A percentile compares a stretch with the other conserved stretches of the same genome.
phyloP scores from a whole-genome alignment of 2,797 vertebrate genomes.

The Heliangelus exortis region DNA sequence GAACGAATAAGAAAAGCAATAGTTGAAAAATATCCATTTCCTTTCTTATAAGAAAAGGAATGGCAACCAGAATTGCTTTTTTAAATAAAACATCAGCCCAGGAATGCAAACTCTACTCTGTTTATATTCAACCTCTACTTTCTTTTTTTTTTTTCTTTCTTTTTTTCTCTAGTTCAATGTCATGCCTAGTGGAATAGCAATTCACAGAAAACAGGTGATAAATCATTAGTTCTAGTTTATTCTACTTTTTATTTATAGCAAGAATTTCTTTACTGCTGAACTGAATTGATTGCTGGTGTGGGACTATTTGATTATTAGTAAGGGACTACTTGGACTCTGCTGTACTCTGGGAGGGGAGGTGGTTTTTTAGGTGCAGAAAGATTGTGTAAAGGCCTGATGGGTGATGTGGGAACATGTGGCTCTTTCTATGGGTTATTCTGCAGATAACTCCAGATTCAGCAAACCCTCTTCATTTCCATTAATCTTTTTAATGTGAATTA shows the following conservation, averaged over 20 bases:
- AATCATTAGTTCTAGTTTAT: conserved; percentile 50
- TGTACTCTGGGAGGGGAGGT: not conserved
- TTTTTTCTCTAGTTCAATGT: not conserved
- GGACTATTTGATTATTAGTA: conserved; percentile 29
- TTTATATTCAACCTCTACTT: too few species aligned
- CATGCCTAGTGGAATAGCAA: not conserved
- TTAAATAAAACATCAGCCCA: conserved; percentile 69
- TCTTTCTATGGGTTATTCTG: not conserved
- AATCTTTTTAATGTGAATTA: not conserved
- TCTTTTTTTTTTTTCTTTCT: not conserved
- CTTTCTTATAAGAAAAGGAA: not conserved
- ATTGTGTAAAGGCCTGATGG: not conserved
- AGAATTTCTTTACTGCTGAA: conserved; percentile 2
- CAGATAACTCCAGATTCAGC: not conserved
- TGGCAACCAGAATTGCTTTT: conserved; percentile 35
- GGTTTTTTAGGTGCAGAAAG: not conserved
- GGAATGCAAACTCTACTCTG: conserved; percentile 5
- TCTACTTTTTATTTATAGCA: conserved; percentile 54
- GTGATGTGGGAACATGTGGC: accelerated
- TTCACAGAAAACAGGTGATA: conserved; percentile 10
- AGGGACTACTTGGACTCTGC: not conserved
- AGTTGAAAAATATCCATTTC: conserved; percentile 31
- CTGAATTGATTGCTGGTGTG: not conserved
- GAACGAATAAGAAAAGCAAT: conserved; percentile 1
- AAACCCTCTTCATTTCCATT: not conserved